Evolutionary conservation across 30 jellyfish, hydroid and myxozoan genomes (phyloP).

Genomic region (Turritopsis rubra): DNA sequence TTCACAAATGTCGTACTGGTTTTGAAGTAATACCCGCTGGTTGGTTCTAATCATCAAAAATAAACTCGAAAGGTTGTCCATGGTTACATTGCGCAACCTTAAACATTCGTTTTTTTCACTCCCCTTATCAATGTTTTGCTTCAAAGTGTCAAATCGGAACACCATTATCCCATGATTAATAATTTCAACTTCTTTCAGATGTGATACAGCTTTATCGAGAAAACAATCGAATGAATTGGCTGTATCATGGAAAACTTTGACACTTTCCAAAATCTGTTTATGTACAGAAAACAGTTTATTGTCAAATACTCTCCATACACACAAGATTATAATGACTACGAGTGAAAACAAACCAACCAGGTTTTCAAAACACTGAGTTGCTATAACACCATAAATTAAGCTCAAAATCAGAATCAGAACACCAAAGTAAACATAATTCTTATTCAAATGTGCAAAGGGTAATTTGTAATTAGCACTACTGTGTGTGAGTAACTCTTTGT

Average conservation of each 20-base stretch:
- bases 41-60: neutral
- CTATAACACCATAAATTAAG: neutral
- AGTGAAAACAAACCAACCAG: neutral
- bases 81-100: neutral
- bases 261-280: neutral
- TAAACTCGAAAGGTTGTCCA: constrained; percentile 8
- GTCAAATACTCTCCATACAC: neutral
- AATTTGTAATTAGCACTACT: neutral
- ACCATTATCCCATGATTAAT: constrained; percentile 14
- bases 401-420: neutral
- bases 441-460: neutral
- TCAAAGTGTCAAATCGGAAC: neutral
- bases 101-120: neutral
- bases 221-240: neutral
- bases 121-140: neutral
- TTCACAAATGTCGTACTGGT: neutral
- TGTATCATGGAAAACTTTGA: neutral
- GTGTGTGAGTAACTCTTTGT: neutral
- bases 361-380: neutral
- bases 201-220: constrained; percentile 22
- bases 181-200: constrained; percentile 31
- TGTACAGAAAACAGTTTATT: neutral
- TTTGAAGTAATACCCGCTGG: constrained; percentile 2
- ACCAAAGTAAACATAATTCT: neutral
- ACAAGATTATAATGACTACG: neutral